Base-by-base conservation (phyloP, 2,888 invertebrate species). In the Entomobrya proxima region DNA sequence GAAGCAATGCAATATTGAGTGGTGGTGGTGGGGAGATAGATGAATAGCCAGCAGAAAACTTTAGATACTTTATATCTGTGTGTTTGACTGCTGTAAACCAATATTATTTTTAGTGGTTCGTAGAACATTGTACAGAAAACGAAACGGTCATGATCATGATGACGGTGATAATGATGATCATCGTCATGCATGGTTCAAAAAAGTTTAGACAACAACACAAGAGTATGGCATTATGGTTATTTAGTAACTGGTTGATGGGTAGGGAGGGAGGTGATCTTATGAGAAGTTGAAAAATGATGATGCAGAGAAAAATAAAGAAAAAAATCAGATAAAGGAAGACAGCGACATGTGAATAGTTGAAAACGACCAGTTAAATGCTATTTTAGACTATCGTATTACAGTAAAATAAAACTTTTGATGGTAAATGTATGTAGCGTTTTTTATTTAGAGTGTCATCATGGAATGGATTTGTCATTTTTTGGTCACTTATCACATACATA, bases 31-130 rank as follows among this genome's bases (percentile, higher is more conserved):
- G 50, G 40, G 21, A 79, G 67, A 69, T 79, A 37, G 67, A 67
- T 67, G 67, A 35, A 67, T 67, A 37, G 37, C n/a, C 1, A 40
- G 15, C 18, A 61, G 11, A 61, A 61, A 35, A 32, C 30, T 27
- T 61, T n/a, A 21, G 40, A 67, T 37, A n/a, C n/a, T n/a, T n/a
- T n/a, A 21, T 35, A 37, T 15, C 18, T 52, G 1, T 40, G n/a
- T n/a, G 37, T 40, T 61, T 80, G 50, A 52, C 11, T 18, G 24
- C 24, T 69, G 79, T 80, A 78, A 78, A 78, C 67, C 78, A 78
- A 78, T 78, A 78, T 78, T 64, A 78, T 67, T 78, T 47, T 47
- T 44, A 50, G 77, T 61, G 55, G 61, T 74, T 9, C 13, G 27
- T 40, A 44, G n/a, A n/a, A n/a, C n/a, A n/a, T n/a, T n/a, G n/a